Percentiles rank a stretch among this genome's conserved stretches.
Evolutionary conservation across 1,140 invertebrate species (phyloP).

Genomic region (Hycleus cichorii): DNA sequence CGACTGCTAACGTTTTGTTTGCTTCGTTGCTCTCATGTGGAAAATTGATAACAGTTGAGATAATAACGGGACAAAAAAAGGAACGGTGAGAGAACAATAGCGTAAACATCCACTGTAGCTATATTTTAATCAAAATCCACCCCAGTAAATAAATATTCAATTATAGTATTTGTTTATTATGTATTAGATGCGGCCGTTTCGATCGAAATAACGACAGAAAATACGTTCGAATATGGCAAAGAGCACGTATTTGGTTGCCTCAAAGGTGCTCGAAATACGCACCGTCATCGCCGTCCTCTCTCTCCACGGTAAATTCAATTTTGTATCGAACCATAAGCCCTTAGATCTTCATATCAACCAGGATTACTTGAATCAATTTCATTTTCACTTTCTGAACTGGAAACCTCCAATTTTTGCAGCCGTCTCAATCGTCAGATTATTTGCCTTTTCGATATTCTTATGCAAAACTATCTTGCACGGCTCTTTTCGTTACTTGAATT

Average conservation of each 20-base stretch:
- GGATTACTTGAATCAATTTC: constrained; percentile 27
- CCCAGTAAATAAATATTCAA: no score
- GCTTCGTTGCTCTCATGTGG: no score
- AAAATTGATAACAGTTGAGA: no score
- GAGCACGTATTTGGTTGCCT: constrained; percentile 12
- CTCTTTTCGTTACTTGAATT: background rate
- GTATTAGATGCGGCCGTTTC: constrained; percentile 2
- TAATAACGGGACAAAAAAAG: no score
- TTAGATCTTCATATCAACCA: constrained; percentile 23
- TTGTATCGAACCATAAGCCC: constrained; percentile 23
- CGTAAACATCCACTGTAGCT: no score
- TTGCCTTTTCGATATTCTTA: constrained; percentile 18
- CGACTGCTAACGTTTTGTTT: constrained; percentile 1
- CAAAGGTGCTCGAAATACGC: no score
- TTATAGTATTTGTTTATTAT: no score
- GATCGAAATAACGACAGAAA: background rate
- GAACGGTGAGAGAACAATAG: no score
- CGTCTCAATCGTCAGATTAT: constrained; percentile 20
- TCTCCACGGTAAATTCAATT: constrained; percentile 19
- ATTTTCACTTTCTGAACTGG: constrained; percentile 26
- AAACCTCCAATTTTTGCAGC: constrained; percentile 19
- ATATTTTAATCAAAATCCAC: no score
- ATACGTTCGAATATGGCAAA: constrained; percentile 15
- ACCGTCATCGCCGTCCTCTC: no score
- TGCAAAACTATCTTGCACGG: constrained; percentile 6